Conservation (phyloP, 2,888 invertebrate species). For the Fragum whitleyi region DNA sequence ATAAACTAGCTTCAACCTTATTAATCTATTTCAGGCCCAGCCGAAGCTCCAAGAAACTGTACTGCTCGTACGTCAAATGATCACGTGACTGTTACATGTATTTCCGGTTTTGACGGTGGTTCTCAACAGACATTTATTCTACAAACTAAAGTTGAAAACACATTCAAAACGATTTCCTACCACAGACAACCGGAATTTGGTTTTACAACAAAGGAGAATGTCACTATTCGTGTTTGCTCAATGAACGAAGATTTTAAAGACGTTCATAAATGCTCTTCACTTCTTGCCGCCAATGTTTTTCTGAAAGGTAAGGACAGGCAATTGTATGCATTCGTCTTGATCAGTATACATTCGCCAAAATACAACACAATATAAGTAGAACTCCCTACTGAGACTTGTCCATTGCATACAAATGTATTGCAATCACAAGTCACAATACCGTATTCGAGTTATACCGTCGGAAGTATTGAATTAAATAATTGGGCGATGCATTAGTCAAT, state of each 20-base stretch:
- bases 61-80: not conserved
- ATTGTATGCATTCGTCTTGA: too few relatives aligned
- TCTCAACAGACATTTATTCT: slow-evolving; percentile 49
- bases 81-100: slow-evolving; percentile 32
- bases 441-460: too few relatives aligned
- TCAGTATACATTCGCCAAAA: too few relatives aligned
- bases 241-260: slow-evolving; percentile 41
- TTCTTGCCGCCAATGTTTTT: not conserved
- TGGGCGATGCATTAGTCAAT: too few relatives aligned
- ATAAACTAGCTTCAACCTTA: too few relatives aligned
- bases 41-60: slow-evolving; percentile 47
- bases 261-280: not conserved
- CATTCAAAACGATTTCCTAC: slow-evolving; percentile 39
- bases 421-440: too few relatives aligned
- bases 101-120: slow-evolving; percentile 54
- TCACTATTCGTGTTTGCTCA: slow-evolving; percentile 52
- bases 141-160: slow-evolving; percentile 20
- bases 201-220: slow-evolving; percentile 24
- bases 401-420: too few relatives aligned
- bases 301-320: not conserved
- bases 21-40: slow-evolving; percentile 55
- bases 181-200: slow-evolving; percentile 30
- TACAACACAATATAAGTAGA: too few relatives aligned
- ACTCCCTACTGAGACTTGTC: too few relatives aligned
- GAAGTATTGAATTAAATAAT: too few relatives aligned